Conservation (phyloP, 2,797 vertebrate genomes). For the Macropodus opercularis region DNA sequence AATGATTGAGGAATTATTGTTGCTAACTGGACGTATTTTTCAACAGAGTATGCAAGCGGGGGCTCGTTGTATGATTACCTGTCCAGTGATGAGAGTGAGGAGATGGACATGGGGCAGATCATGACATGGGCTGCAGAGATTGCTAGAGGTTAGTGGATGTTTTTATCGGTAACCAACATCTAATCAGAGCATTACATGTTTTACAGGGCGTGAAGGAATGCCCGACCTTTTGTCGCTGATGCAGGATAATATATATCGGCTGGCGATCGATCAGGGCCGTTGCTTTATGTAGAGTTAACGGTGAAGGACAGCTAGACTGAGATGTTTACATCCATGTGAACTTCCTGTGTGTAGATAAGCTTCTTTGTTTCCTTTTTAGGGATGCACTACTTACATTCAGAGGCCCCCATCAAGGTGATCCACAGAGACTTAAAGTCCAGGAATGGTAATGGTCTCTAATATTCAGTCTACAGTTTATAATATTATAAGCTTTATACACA, state of each 20-base stretch:
- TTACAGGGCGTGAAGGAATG: too few relatives aligned
- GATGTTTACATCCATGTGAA: not conserved
- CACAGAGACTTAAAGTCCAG: constrained; percentile 98
- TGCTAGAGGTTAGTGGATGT: constrained; percentile 88
- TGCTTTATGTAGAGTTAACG: not conserved
- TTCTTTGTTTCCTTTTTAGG: constrained; percentile 82
- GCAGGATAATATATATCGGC: too few relatives aligned
- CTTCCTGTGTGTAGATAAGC: too few relatives aligned
- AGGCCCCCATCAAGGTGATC: constrained; percentile 97
- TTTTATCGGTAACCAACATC: not conserved
- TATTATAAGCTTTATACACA: not conserved
- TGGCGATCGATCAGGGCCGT: too few relatives aligned
- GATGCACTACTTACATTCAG: constrained; percentile 98
- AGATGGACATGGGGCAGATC: constrained; percentile 96
- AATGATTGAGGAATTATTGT: too few relatives aligned
- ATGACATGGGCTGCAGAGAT: constrained; percentile 98
- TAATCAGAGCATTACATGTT: not conserved
- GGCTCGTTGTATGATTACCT: constrained; percentile 96
- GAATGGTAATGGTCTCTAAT: constrained; percentile 85
- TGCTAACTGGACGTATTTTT: constrained; percentile 16
- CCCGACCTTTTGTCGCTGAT: too few relatives aligned
- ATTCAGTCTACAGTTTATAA: not conserved
- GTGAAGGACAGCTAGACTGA: not conserved
- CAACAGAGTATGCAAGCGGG: constrained; percentile 91
- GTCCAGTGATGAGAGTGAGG: constrained; percentile 92